Evolutionary conservation across 2,888 invertebrate genomes (phyloP).

Genomic region (Alviniconcha strummeri): DNA sequence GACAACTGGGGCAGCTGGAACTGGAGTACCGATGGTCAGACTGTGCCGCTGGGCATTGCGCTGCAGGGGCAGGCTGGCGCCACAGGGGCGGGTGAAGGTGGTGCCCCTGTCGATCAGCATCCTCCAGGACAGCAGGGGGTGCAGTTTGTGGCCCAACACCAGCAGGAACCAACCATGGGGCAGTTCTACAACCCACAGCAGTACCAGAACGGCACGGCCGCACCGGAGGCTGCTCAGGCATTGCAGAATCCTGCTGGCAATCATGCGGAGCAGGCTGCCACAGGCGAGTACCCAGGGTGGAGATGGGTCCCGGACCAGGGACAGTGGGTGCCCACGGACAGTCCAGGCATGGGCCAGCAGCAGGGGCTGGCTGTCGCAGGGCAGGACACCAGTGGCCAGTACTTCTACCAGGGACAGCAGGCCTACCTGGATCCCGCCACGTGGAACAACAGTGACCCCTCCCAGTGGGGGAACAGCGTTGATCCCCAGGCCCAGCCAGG

Average conservation of each 20-base stretch:
- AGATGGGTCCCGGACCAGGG: neutral
- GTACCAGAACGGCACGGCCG: neutral
- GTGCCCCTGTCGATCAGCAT: slow-evolving; percentile 1
- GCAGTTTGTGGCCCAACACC: slow-evolving; percentile 23
- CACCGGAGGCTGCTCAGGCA: neutral
- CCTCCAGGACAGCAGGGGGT: slow-evolving; percentile 17
- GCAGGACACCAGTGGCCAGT: slow-evolving; percentile 9
- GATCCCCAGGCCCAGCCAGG: slow-evolving; percentile 7
- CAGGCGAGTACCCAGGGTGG: neutral
- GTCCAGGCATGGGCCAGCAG: neutral
- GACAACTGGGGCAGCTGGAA: slow-evolving; percentile 39
- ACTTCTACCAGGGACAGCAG: slow-evolving; percentile 6
- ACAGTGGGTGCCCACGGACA: neutral
- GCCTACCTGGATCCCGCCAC: slow-evolving; percentile 19
- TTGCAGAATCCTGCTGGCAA: neutral
- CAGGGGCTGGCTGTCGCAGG: neutral
- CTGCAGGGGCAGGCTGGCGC: neutral
- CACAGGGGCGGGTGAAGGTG: neutral
- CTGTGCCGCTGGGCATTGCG: neutral
- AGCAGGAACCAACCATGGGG: neutral
- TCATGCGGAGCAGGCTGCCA: neutral
- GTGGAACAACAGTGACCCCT: slow-evolving; percentile 3
- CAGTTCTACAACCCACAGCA: slow-evolving; percentile 28
- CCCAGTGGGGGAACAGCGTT: slow-evolving; percentile 2
- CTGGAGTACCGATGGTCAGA: slow-evolving; percentile 28